Evolutionary conservation across 2,797 vertebrate genomes (phyloP), one percentile per base, ranked within the genome.

Genomic region (Pagetopsis macropterus): DNA sequence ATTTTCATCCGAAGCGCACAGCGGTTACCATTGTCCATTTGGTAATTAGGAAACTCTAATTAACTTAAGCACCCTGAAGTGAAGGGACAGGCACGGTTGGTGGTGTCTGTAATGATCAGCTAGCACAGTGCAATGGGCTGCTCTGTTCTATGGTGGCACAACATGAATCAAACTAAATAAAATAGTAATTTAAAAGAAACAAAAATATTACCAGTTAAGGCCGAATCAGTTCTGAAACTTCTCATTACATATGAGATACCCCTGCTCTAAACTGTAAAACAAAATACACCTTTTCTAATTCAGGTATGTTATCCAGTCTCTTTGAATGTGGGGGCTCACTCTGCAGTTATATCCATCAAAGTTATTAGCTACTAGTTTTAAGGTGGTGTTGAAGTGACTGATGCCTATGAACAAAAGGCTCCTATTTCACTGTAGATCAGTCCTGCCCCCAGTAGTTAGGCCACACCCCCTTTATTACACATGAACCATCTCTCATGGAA

Each of bases 21-120:
- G 52, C 9, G 1, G 58, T 74, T 79, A 23, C 49, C 57, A 54
- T 17, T 43, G 51, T 40, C 44, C n/a, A 66, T 81, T 85, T 82
- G 54, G 58, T 83, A 60, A 78, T 87, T 82, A 51, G 21, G 72
- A 64, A 41, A 70, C 67, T 79, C 59, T 85, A 84, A 89, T 89
- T 82, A 82, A 81, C 70, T 85, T 63, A 66, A 75, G 49, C 72
- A 76, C 70, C 70, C 75, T 49, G 57, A 72, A 81, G 75, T 80
- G 72, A 79, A 73, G 82, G 56, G 76, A 84, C 61, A 54, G 40
- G 41, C 44, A 13, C 62, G 65, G 62, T 46, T 50, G 49, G 56
- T 10, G 50, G 50, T 78, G 78, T 79, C 76, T 57, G 64, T 69
- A 84, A 62, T 27, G 17, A 78, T 82, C 75, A 66, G 46, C 56